Base-by-base conservation (phyloP, 1,140 invertebrate species). In the Drosophila aff. region DNA sequence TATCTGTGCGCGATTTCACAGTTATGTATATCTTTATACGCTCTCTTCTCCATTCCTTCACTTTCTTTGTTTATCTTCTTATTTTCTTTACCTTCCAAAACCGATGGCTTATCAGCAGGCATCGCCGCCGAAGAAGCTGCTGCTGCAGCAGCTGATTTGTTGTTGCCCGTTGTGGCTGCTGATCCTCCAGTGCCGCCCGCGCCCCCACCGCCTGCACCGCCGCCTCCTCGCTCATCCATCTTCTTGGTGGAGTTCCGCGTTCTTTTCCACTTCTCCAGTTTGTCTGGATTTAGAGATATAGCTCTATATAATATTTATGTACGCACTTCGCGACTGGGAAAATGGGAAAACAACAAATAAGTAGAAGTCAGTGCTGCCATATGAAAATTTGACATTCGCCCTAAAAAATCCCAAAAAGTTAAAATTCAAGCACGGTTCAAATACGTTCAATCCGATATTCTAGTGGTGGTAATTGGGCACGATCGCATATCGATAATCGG, bases 201-300 rank as follows among this genome's bases (percentile, higher is more conserved):
- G 10, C 52, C 62, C 13, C 33, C 57, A 52, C 59, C 60, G 38
- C 21, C 59, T 16, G 16, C 26, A 36, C 47, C 57, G 18, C 50
- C 57, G 38, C 52, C 23, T 16, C 72, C 47, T n/a, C 82, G 83
- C 47, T 71, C 76, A 59, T 91, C 87, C 91, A 92, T 92, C 79
- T 86, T 91, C 23, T 92, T 92, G 50, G 91, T 92, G 60, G 91
- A 92, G 57, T 75, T 90, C 6, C 91, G 87, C 16, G 91, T 92
- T 92, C 91, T 92, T 67, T 92, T 92, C 91, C 91, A 92, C 91
- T 92, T 92, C 91, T 92, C 91, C 91, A 92, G 91, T 69, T 92
- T 92, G 76, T 53, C 38, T 57, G 59, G 58, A 59, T 78, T 58
- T 57, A 28, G 1, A 16, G 10, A 21, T 26, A 33, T 26, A 33